Percentiles rank a stretch among this genome's conserved stretches.
Conservation (phyloP, 2,797 vertebrate species). For the Acrocephalus scirpaceus region DNA sequence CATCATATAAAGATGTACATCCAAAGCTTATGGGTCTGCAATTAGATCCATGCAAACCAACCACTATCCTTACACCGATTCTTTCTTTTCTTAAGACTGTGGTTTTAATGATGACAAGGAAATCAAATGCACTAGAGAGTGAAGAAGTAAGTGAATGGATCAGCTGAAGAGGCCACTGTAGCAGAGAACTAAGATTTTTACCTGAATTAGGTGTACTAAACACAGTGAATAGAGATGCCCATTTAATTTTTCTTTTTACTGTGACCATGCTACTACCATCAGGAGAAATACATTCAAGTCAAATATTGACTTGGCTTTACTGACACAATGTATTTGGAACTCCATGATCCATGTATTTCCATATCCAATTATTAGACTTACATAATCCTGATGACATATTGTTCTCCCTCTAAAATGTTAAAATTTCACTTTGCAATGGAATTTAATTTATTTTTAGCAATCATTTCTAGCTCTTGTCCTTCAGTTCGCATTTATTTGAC, state of each 20-base stretch:
- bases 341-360: too few relatives aligned
- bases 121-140: background rate
- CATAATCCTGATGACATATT: background rate
- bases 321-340: background rate
- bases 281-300: background rate
- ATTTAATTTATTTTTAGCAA: background rate
- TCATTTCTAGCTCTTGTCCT: background rate
- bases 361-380: background rate
- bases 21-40: background rate
- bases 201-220: background rate
- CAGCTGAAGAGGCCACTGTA: background rate
- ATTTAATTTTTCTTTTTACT: background rate
- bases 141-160: background rate
- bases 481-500: background rate
- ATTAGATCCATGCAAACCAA: background rate
- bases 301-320: background rate
- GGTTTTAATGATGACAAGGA: background rate
- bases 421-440: background rate
- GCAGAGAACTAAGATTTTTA: background rate
- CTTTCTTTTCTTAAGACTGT: background rate
- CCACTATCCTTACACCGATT: fast-evolving
- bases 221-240: background rate
- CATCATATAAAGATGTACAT: background rate
- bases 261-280: background rate
- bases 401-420: background rate